A percentile compares a stretch with the other conserved stretches of the same genome.
phyloP scores from a whole-genome alignment of 2,888 invertebrate species.

The Rhagonycha lutea region DNA sequence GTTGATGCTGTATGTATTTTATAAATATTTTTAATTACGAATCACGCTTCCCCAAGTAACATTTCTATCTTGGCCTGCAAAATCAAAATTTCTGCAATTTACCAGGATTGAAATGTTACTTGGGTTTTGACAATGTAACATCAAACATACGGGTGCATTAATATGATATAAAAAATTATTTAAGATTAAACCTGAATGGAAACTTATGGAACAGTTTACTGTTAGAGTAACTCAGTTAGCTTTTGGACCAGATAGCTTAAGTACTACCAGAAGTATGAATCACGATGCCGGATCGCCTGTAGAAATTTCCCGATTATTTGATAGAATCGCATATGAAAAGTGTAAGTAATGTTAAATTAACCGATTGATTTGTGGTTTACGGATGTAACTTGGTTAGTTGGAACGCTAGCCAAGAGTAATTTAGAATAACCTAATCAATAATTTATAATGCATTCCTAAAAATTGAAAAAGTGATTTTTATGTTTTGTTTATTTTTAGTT shows the following conservation, averaged over 20 bases:
- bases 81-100: too few relatives aligned
- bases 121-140: background rate
- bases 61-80: too few relatives aligned
- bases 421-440: too few relatives aligned
- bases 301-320: conserved; percentile 66
- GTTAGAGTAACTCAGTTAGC: conserved; percentile 9
- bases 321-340: conserved; percentile 70
- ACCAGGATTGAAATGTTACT: too few relatives aligned
- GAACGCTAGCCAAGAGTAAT: too few relatives aligned
- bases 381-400: background rate
- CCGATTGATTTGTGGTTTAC: background rate
- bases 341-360: background rate
- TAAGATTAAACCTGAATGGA: conserved; percentile 6
- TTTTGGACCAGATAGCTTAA: conserved; percentile 16
- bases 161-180: background rate
- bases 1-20: conserved; percentile 39
- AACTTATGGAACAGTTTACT: conserved; percentile 8
- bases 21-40: too few relatives aligned
- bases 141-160: background rate
- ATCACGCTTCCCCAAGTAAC: too few relatives aligned
- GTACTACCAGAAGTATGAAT: conserved; percentile 58
- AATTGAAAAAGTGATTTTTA: too few relatives aligned
- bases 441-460: too few relatives aligned
- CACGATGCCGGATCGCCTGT: conserved; percentile 59
- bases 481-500: too few relatives aligned